These are phyloP conservation scores for Drosophila formosana DNA, from an alignment of 2,888 invertebrate species.

Conservation along the genomic window DNA sequence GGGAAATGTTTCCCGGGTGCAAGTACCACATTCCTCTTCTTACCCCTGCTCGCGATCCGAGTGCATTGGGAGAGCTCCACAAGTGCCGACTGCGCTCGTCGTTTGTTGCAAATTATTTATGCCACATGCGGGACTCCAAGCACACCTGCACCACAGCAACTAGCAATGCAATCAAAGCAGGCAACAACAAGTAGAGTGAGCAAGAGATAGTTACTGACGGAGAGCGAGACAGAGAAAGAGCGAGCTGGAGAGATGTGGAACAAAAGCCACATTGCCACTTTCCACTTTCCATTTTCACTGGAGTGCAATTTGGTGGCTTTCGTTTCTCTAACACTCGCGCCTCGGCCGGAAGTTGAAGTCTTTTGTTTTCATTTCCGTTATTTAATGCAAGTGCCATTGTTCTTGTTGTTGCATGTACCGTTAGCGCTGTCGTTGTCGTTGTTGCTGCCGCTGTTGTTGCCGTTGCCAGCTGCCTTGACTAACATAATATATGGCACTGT, in stretches of 20 bases:
- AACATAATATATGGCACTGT: slow-evolving; percentile 71
- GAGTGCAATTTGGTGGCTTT: slow-evolving; percentile 62
- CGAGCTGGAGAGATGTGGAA: background rate
- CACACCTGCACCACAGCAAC: slow-evolving; percentile 40
- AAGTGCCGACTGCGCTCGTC: slow-evolving; percentile 65
- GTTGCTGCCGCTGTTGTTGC: slow-evolving; percentile 31
- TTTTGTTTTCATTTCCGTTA: slow-evolving; percentile 82
- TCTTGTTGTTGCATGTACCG: slow-evolving; percentile 29
- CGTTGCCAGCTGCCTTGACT: slow-evolving; percentile 72
- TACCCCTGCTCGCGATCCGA: background rate
- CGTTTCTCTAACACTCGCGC: slow-evolving; percentile 24
- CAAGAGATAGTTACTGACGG: background rate
- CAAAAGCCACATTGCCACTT: slow-evolving; percentile 63
- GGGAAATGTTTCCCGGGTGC: slow-evolving; percentile 38
- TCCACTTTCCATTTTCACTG: slow-evolving; percentile 76
- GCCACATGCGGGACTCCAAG: slow-evolving; percentile 65
- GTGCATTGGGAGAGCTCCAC: slow-evolving; percentile 46
- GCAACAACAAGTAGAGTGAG: slow-evolving; percentile 25
- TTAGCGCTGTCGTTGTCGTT: slow-evolving; percentile 33
- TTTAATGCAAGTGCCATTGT: slow-evolving; percentile 76
- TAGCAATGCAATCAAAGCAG: slow-evolving; percentile 62
- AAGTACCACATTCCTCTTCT: slow-evolving; percentile 3
- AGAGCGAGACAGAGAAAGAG: background rate
- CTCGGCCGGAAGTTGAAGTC: slow-evolving; percentile 75
- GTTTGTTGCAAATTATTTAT: slow-evolving; percentile 80